phyloP scores from a whole-genome alignment of 2,888 invertebrate species.

The Drosophila mercatorum region DNA sequence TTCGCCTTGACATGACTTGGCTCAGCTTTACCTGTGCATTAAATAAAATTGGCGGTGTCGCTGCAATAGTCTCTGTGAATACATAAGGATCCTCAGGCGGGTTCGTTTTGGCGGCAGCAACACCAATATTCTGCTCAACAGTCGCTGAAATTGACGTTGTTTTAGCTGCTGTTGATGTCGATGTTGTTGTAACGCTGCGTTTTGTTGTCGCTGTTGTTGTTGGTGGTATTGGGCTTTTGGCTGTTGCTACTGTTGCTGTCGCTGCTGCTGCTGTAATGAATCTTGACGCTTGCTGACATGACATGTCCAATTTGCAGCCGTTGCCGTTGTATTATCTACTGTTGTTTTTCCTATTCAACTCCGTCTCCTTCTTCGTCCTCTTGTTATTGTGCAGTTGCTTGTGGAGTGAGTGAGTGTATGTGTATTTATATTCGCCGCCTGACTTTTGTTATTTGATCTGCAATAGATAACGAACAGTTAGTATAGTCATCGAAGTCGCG shows the following conservation, averaged over 20 bases:
- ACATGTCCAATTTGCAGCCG: slow-evolving; percentile 83
- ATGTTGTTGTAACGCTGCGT: slow-evolving; percentile 31
- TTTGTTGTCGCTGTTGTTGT: slow-evolving; percentile 55
- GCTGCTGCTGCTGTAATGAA: slow-evolving; percentile 53
- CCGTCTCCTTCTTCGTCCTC: slow-evolving; percentile 2
- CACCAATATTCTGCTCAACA: slow-evolving; percentile 50
- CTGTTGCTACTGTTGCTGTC: slow-evolving; percentile 30
- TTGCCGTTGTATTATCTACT: slow-evolving; percentile 16
- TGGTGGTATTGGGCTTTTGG: slow-evolving; percentile 26
- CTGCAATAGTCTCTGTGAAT: slow-evolving; percentile 84
- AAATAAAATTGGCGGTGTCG: slow-evolving; percentile 83
- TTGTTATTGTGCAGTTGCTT: slow-evolving; percentile 18
- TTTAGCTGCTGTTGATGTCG: slow-evolving; percentile 30
- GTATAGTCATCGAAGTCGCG: slow-evolving; percentile 21
- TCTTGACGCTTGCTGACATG: slow-evolving; percentile 85
- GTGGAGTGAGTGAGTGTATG: slow-evolving; percentile 16
- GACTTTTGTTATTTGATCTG: slow-evolving; percentile 65
- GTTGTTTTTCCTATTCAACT: slow-evolving; percentile 24
- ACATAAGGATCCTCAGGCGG: slow-evolving; percentile 85
- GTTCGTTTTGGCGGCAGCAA: slow-evolving; percentile 63
- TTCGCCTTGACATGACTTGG: slow-evolving; percentile 37
- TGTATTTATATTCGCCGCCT: slow-evolving; percentile 28
- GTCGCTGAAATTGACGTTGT: slow-evolving; percentile 30
- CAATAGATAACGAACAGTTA: slow-evolving; percentile 40
- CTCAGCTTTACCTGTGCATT: slow-evolving; percentile 82